Conservation (phyloP, 2,888 invertebrate genomes). For the Rhagophthalmus giganteus region DNA sequence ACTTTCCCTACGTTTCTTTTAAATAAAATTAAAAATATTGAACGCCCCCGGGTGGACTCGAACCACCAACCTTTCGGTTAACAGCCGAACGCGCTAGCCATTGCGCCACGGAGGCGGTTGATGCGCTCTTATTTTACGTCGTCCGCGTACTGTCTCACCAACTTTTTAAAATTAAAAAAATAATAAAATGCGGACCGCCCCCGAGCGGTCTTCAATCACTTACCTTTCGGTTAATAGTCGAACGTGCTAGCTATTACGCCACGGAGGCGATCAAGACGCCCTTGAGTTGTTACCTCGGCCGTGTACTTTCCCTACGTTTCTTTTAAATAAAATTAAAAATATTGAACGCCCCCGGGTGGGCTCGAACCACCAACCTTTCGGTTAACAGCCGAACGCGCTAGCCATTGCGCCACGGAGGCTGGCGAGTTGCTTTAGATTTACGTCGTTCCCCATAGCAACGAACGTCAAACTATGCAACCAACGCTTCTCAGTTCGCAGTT, state of each 20-base stretch:
- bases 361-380: constrained; percentile 99
- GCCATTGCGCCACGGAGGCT: constrained; percentile 95
- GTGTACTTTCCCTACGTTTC: too few species aligned
- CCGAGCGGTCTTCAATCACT: constrained; percentile 98
- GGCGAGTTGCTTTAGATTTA: too few species aligned
- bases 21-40: neutral
- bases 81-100: constrained; percentile 95
- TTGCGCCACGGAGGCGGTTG: constrained; percentile 6
- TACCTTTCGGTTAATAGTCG: constrained; percentile 99
- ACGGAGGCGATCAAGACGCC: constrained; percentile 1
- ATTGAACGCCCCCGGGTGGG: constrained; percentile 76
- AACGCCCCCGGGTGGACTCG: constrained; percentile 87
- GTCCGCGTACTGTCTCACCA: too few species aligned
- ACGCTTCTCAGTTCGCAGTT: too few species aligned
- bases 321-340: neutral
- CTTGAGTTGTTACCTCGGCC: too few species aligned
- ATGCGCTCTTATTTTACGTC: too few species aligned
- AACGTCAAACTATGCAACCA: too few species aligned
- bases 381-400: constrained; percentile 99
- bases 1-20: too few species aligned
- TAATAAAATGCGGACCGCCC: constrained; percentile 58
- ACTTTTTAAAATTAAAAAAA: too few species aligned
- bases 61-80: constrained; percentile 99
- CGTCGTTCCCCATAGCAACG: too few species aligned
- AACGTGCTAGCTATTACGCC: constrained; percentile 82